phyloP scores from a whole-genome alignment of 2,113 vertebrate genomes.

The Ursus arctos region DNA sequence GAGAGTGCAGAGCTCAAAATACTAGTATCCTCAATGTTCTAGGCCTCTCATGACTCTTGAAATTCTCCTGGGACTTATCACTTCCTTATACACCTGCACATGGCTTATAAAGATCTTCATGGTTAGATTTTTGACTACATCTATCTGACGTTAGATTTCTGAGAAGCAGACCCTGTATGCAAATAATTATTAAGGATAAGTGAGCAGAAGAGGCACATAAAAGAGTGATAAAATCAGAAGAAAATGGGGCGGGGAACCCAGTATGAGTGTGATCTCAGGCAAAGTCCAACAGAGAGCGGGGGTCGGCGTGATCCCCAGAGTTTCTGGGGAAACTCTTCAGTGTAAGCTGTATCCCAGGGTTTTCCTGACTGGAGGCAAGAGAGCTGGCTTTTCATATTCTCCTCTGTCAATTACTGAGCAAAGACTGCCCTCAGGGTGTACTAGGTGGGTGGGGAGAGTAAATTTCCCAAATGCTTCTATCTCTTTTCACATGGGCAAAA shows the following conservation, averaged over 20 bases:
- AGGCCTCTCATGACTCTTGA: not conserved
- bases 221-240: not conserved
- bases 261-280: not conserved
- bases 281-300: not conserved
- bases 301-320: not conserved
- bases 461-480: not conserved
- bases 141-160: constrained; percentile 12
- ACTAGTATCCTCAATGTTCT: constrained; percentile 13
- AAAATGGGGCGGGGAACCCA: not conserved
- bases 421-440: not conserved
- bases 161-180: not conserved
- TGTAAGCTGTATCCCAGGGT: not conserved
- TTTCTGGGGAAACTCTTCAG: not conserved
- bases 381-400: not conserved
- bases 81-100: not conserved
- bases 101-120: not conserved
- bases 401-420: not conserved
- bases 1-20: constrained; percentile 61
- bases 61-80: constrained; percentile 39
- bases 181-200: constrained; percentile 16
- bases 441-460: not conserved
- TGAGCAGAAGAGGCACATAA: not conserved
- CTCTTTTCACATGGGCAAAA: not conserved
- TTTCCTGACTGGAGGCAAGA: not conserved
- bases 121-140: not conserved